phyloP scores from a whole-genome alignment of 2,797 vertebrate species.

The Intellagama lesueurii region DNA sequence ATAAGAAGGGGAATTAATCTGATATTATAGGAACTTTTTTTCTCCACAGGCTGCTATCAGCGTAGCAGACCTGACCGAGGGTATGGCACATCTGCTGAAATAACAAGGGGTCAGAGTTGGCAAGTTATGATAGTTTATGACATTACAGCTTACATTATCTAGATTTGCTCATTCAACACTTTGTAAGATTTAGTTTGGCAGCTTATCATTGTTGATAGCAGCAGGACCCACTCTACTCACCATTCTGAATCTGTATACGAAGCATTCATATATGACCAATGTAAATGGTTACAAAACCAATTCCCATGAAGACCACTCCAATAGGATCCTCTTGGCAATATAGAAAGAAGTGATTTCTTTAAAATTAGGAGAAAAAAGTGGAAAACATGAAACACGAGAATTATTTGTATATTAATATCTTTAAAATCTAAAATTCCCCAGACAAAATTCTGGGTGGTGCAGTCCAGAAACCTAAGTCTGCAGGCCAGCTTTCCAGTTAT shows the following conservation, averaged over 20 bases:
- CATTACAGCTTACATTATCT: not conserved
- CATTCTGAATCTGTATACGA: not conserved
- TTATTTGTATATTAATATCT: too few species aligned
- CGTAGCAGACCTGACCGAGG: not conserved
- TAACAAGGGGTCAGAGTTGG: not conserved
- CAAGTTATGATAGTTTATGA: not conserved
- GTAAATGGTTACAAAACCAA: constrained; percentile 29
- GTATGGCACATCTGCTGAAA: not conserved
- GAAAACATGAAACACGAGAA: not conserved
- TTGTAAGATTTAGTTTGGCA: not conserved
- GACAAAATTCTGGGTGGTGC: too few species aligned
- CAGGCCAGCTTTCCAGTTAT: too few species aligned
- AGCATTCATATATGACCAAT: constrained; percentile 18
- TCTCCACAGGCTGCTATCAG: not conserved
- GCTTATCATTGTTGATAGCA: not conserved
- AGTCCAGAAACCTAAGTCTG: too few species aligned
- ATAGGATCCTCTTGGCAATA: constrained; percentile 16
- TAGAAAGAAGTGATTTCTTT: constrained; percentile 26
- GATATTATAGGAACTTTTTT: not conserved
- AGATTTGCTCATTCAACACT: not conserved
- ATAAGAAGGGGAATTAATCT: not conserved
- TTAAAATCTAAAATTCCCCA: too few species aligned
- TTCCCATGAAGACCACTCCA: constrained; percentile 44
- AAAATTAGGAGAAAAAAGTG: not conserved
- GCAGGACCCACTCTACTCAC: constrained; percentile 19